A percentile compares a stretch with the other conserved stretches of the same genome.
Conservation (phyloP, 2,888 invertebrate species). For the Branchinecta sandiegonensis region DNA sequence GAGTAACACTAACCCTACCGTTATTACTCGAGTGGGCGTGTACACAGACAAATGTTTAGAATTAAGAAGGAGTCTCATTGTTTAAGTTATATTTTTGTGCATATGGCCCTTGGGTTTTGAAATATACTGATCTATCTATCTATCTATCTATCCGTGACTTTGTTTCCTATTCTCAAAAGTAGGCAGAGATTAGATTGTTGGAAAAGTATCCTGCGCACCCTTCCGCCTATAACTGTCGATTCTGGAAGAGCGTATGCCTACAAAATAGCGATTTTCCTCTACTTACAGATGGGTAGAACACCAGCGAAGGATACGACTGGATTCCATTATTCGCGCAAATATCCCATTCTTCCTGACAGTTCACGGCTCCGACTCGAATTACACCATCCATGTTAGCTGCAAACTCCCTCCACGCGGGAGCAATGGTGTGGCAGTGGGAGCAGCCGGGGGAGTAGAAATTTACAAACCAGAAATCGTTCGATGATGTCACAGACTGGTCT, state of each 20-base stretch:
- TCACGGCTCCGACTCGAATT: conserved; percentile 64
- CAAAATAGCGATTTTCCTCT: conserved; percentile 3
- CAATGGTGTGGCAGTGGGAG: conserved; percentile 66
- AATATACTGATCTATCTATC: too few relatives aligned
- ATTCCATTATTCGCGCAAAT: conserved; percentile 61
- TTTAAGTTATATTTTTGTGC: too few relatives aligned
- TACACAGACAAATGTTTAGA: too few relatives aligned
- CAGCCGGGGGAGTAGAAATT: conserved; percentile 79
- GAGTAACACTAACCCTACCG: too few relatives aligned
- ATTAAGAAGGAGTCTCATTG: too few relatives aligned
- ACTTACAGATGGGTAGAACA: conserved; percentile 48
- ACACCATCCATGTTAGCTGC: conserved; percentile 63
- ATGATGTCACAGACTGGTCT: conserved; percentile 41
- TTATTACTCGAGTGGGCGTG: too few relatives aligned
- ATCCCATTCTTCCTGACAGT: conserved; percentile 69
- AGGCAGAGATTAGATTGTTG: too few relatives aligned
- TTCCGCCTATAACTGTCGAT: too few relatives aligned
- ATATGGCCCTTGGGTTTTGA: too few relatives aligned
- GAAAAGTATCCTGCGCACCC: too few relatives aligned
- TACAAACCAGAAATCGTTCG: conserved; percentile 60
- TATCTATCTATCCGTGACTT: too few relatives aligned
- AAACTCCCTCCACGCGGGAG: conserved; percentile 64
- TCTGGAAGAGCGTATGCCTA: conserved; percentile 35
- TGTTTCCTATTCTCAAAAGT: too few relatives aligned
- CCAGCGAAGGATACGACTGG: conserved; percentile 55